Evolutionary conservation across 2,113 vertebrate genomes (phyloP), one percentile per base, ranked within the genome.

Genomic region (Azemiops feae): DNA sequence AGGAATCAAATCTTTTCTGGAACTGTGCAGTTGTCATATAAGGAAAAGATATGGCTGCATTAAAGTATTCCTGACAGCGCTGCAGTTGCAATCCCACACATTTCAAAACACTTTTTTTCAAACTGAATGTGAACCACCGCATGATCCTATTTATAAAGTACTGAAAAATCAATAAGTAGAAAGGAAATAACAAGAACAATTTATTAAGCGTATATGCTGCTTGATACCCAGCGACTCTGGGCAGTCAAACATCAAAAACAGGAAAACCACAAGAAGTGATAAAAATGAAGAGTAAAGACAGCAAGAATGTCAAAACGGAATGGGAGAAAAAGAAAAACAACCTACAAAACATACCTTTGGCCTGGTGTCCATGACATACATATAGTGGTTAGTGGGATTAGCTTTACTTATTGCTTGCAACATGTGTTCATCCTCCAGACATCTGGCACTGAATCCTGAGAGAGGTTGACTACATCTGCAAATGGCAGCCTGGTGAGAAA

Each of bases 391-490:
- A 93, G 98, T 98, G 95, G 99, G 98, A 95, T 99, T 99, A 95
- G 99, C 98, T 97, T 98, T 99, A 97, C 98, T 99, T 96, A 99
- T 99, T 93, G 99, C 98, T 97, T 99, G 98, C 96, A 99, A 98
- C 98, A 99, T 98, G 95, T 99, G 98, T 90, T 99, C 99, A 85
- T 99, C 99, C 95, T 99, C 99, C 89, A 99, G 96, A 95, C 99
- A 99, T 74, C 99, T 98, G 20, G 99, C 99, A 91, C 99, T 99
- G 97, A 99, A 99, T 92, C 99, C 99, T 30, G 99, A 99, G 55
- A 99, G 98, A 47, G 99, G 99, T 20, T 99, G 99, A 96, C 99
- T 99, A 96, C 99, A 99, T 69, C 99, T 98, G 95, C 99, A 99
- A 97, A 99, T 98, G 45, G 99, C 98, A 85, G 99, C 99, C 99